Base-by-base conservation (phyloP, 2,888 invertebrate species). In the Chydorus sphaericus region DNA sequence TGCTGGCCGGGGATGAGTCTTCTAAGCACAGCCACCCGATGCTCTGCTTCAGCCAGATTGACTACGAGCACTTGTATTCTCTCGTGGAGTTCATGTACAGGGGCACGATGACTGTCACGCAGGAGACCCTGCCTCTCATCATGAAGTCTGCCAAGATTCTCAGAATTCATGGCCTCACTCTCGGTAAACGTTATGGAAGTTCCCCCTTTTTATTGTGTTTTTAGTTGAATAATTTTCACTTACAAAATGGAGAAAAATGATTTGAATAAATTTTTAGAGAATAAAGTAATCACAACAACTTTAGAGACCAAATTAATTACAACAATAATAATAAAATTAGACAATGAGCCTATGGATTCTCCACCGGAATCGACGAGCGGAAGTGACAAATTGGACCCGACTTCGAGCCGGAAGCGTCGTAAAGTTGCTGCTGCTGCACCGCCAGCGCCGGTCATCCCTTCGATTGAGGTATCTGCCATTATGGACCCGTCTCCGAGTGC, bases 321-420 rank as follows among this genome's bases (percentile, higher is more conserved):
- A n/a, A n/a, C n/a, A n/a, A n/a, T n/a, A n/a, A n/a, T n/a, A n/a
- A 10, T 16, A 44, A 28, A 44, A 14, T 26, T 44, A 26, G 44
- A 44, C 26, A n/a, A n/a, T n/a, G 44, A 44, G 26, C 44, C 44
- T 11, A 28, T 44, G 4, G 44, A 44, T 44, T 44, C 44, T 10
- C 44, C 44, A 23, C 44, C 44, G 26, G 44, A 44, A 44, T 44
- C 44, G 44, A 44, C n/a, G n/a, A n/a, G n/a, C n/a, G n/a, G n/a
- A n/a, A n/a, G n/a, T n/a, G n/a, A n/a, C n/a, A n/a, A n/a, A n/a
- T n/a, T n/a, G n/a, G n/a, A n/a, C n/a, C n/a, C n/a, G n/a, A n/a
- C n/a, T n/a, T n/a, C n/a, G n/a, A n/a, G n/a, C n/a, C n/a, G n/a
- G n/a, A n/a, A n/a, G n/a, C n/a, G n/a, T n/a, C n/a, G n/a, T n/a